These are phyloP conservation scores for Agrotis segetum DNA, from an alignment of 2,888 invertebrate species.

Conservation along the genomic window DNA sequence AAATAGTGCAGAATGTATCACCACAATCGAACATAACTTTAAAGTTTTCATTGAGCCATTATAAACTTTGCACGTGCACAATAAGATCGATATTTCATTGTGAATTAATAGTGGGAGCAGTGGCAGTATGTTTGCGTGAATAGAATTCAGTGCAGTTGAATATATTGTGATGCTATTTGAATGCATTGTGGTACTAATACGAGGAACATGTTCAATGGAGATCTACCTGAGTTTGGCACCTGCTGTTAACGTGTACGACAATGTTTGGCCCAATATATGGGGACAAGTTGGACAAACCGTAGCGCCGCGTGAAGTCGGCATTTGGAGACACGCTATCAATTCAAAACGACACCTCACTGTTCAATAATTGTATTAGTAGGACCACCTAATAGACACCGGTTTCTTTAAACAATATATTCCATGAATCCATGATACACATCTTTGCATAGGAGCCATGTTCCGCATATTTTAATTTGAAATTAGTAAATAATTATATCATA, in stretches of 20 bases:
- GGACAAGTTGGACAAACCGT: slow-evolving; percentile 76
- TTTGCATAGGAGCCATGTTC: slow-evolving; percentile 35
- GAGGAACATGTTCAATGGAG: slow-evolving; percentile 78
- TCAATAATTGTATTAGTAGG: slow-evolving; percentile 35
- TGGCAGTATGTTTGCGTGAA: slow-evolving; percentile 57
- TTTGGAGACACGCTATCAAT: slow-evolving; percentile 62
- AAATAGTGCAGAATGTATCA: slow-evolving; percentile 67
- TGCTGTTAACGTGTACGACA: slow-evolving; percentile 73
- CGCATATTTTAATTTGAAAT: slow-evolving; percentile 49
- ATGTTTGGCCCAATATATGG: slow-evolving; percentile 55
- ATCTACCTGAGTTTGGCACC: slow-evolving; percentile 86
- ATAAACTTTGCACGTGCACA: slow-evolving; percentile 55
- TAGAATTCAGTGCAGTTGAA: slow-evolving; percentile 74
- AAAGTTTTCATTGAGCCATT: slow-evolving; percentile 61
- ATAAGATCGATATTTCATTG: slow-evolving; percentile 57
- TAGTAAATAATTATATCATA: slow-evolving; percentile 11
- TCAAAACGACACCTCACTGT: slow-evolving; percentile 39
- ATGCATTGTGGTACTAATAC: slow-evolving; percentile 79
- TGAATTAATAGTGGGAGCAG: slow-evolving; percentile 27
- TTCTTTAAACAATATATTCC: slow-evolving; percentile 31
- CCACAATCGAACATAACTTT: slow-evolving; percentile 59
- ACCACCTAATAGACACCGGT: slow-evolving; percentile 57
- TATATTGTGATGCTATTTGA: slow-evolving; percentile 72
- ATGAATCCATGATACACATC: slow-evolving; percentile 31
- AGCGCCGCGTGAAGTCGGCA: slow-evolving; percentile 86